Evolutionary conservation across 2,888 invertebrate species (phyloP), one percentile per base, ranked within the genome.

Genomic region (Pardosa pseudoannulata): DNA sequence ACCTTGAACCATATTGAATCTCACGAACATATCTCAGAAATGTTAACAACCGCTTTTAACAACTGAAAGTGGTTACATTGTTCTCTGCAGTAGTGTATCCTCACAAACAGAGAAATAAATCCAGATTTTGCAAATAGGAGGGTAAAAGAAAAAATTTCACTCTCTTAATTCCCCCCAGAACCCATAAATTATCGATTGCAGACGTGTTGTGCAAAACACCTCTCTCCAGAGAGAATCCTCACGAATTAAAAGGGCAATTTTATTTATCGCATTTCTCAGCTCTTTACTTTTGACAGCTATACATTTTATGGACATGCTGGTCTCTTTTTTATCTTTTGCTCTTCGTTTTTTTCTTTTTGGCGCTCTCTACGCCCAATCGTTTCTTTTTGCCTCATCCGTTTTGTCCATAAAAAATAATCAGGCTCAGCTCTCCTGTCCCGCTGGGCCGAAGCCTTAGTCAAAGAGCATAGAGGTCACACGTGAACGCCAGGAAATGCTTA

Each of bases 271-370:
- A 46, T 16, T 46, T 46, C 46, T 16, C 16, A 46, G 16, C 11
- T 46, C 7, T 46, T 46, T 46, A 46, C 46, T 46, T 46, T 46
- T 46, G 46, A 46, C 46, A 46, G 46, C 46, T 46, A 46, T 16
- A 46, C 46, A 46, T 46, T 46, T 46, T 46, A 46, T 16, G 46
- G 16, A 46, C 46, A 46, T 46, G 16, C 16, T 46, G 2, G 5
- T 46, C 46, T 46, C 16, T 46, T 46, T 16, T 16, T 46, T 46
- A 11, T n/a, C n/a, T n/a, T n/a, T n/a, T n/a, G n/a, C n/a, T n/a
- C n/a, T n/a, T n/a, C n/a, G n/a, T n/a, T n/a, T n/a, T n/a, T n/a
- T n/a, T n/a, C n/a, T n/a, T n/a, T n/a, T n/a, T n/a, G n/a, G n/a
- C n/a, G n/a, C n/a, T 46, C 46, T 46, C 5, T 16, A 6, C 46